These are phyloP conservation scores for Pseudopipra pipra DNA, from an alignment of 2,113 vertebrate genomes.

Conservation along the genomic window DNA sequence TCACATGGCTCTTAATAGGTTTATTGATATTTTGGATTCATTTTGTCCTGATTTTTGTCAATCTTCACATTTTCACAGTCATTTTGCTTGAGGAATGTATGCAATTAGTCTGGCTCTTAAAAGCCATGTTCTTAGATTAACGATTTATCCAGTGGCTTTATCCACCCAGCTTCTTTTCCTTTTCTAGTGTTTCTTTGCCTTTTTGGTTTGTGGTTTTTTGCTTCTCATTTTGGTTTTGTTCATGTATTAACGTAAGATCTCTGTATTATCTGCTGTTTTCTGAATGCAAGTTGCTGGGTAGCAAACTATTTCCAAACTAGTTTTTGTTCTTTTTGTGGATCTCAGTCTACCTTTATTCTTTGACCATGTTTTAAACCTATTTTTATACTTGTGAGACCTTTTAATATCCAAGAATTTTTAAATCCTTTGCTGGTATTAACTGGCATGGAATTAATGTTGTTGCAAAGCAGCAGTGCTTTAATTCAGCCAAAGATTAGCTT, in stretches of 20 bases:
- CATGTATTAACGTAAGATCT: neutral
- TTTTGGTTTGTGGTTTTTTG: neutral
- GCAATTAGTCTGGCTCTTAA: conserved; percentile 47
- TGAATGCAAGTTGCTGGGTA: neutral
- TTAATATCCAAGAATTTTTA: neutral
- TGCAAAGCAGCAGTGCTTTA: neutral
- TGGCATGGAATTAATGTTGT: neutral
- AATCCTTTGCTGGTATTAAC: neutral
- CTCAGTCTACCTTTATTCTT: neutral
- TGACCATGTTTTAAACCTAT: neutral
- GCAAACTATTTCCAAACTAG: neutral
- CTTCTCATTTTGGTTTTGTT: neutral
- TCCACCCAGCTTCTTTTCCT: neutral
- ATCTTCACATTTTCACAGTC: conserved; percentile 29
- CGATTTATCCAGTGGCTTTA: neutral
- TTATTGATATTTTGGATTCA: conserved; percentile 64
- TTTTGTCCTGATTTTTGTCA: conserved; percentile 45
- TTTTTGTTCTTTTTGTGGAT: neutral
- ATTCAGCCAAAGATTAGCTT: neutral
- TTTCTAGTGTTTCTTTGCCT: neutral
- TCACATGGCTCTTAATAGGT: conserved; percentile 42
- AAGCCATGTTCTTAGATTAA: neutral
- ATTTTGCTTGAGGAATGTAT: conserved; percentile 2
- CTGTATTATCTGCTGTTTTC: neutral
- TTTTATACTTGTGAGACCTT: neutral